These are phyloP conservation scores for Syndactyla subalaris DNA, from an alignment of 2,797 vertebrate genomes.

Conservation along the genomic window DNA sequence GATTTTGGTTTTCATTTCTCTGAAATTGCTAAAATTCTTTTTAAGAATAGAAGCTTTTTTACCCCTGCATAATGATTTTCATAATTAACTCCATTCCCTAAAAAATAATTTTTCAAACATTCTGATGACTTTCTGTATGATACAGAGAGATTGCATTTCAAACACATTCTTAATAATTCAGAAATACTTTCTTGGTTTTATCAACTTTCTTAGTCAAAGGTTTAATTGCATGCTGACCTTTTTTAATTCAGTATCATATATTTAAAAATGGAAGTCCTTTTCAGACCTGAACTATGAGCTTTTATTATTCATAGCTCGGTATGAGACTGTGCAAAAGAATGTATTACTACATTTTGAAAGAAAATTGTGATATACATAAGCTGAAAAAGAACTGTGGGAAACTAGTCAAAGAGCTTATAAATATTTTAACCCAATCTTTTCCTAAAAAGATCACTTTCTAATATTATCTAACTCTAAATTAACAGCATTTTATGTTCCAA, in stretches of 20 bases:
- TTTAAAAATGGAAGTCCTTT: constrained; percentile 42
- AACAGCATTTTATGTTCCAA: not conserved
- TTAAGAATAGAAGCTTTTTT: not conserved
- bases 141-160: constrained; percentile 19
- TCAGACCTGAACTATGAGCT: not conserved
- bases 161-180: constrained; percentile 12
- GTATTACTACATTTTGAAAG: constrained; percentile 29
- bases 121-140: not conserved
- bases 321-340: constrained; percentile 25
- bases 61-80: not conserved
- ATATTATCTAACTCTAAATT: not conserved
- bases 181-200: constrained; percentile 25
- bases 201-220: constrained; percentile 19
- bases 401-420: not conserved
- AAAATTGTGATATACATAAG: not conserved
- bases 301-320: constrained; percentile 20
- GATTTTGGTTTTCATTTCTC: not conserved
- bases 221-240: constrained; percentile 64
- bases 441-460: not conserved
- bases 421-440: not conserved
- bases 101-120: constrained; percentile 20
- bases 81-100: not conserved
- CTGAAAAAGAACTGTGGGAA: not conserved
- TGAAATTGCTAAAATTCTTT: not conserved
- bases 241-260: constrained; percentile 27